Conservation (phyloP, 2,113 vertebrate species). For the Varanus komodoensis region DNA sequence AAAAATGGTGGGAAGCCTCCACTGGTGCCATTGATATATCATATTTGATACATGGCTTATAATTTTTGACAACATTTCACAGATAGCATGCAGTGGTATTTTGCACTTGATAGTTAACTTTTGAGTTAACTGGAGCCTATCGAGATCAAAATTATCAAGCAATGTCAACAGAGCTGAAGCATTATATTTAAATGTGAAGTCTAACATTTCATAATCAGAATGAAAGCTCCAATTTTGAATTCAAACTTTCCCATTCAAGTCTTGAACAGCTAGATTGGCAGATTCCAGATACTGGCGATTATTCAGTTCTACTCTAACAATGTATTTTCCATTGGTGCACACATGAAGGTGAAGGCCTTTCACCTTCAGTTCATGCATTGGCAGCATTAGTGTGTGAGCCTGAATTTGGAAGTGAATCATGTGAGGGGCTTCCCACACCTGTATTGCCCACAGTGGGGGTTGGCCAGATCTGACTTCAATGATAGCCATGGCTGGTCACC, state of each 20-base stretch:
- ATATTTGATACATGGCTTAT: too few species aligned
- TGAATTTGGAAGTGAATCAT: not conserved
- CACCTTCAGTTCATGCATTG: too few species aligned
- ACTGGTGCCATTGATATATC: too few species aligned
- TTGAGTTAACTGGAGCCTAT: not conserved
- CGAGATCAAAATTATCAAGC: not conserved
- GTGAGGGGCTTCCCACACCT: not conserved
- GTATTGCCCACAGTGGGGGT: not conserved
- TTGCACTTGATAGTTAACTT: not conserved
- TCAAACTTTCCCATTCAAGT: not conserved
- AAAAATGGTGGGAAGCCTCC: too few species aligned
- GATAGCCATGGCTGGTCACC: too few species aligned
- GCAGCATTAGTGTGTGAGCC: too few species aligned
- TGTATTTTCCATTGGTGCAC: too few species aligned
- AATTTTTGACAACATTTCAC: not conserved
- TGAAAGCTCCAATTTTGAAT: not conserved
- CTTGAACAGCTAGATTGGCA: not conserved
- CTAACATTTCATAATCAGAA: not conserved
- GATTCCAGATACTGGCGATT: not conserved
- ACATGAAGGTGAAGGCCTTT: too few species aligned
- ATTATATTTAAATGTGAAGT: not conserved
- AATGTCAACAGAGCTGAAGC: not conserved
- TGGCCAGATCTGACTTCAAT: too few species aligned
- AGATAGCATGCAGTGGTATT: not conserved
- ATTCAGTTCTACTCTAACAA: not conserved